Base-by-base conservation (phyloP, 2,888 invertebrate genomes). In the Ariolimax columbianus region DNA sequence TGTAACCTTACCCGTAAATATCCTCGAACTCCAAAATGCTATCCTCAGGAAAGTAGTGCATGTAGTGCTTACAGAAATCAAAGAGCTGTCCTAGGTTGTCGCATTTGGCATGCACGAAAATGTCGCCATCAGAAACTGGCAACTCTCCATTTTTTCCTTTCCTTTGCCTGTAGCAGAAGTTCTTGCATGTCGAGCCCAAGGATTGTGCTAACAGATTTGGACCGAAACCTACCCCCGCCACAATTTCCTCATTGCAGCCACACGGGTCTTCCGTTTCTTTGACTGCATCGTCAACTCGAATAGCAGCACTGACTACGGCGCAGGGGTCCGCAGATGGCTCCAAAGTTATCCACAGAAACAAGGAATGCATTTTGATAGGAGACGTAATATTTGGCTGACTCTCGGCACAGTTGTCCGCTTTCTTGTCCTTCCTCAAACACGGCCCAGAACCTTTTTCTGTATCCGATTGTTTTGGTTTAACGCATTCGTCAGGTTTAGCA, bases 221-320 rank as follows among this genome's bases (percentile, higher is more conserved):
- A 1, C 87, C 87, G 59, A 87, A 87, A 23, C 87, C 87, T 0
- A 87, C 85, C 7, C 87, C 87, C 7, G 87, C 87, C 0, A 85
- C 19, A 30, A 87, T 70, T 30, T 86, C 83, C 2, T 82, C 82
- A 19, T 68, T 70, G 33, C 43, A 55, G 1, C 72, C 66, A 43
- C 82, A 82, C 6, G 68, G 38, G n/a, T 82, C 68, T 38, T 77
- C 82, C 6, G 77, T 9, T 9, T 66, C 77, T 26, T 82, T 82
- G 38, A 82, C 77, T 3, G 81, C 82, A 14, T 77, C 72, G 2
- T 85, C 81, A 4, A 85, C 26, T 14, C 77, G 43, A 70, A 75
- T 72, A 0, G 82, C 85, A 6, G 78, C 80, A 19, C 36, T 66
- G 23, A 36, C 68, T 1, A 81, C 75, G 6, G 51, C 55, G 33